Evolutionary conservation across 2,888 invertebrate species (phyloP).

Genomic region (Eugnorisma glareosa): DNA sequence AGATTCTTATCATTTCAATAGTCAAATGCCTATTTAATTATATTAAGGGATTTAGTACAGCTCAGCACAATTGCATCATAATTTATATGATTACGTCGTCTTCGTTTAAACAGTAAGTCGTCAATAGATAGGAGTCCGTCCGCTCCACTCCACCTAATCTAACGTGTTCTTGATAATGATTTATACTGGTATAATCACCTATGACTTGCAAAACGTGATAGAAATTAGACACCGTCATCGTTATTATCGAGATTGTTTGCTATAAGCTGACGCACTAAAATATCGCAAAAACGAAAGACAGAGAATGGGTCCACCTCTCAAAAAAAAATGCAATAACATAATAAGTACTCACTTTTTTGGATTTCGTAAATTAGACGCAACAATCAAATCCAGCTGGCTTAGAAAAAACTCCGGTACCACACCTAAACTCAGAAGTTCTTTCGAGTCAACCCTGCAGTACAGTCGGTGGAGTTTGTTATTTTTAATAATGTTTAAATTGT

Average conservation of each 20-base stretch:
- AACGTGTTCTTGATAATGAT: slow-evolving; percentile 33
- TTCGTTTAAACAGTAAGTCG: slow-evolving; percentile 4
- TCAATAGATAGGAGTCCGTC: not conserved
- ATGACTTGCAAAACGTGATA: slow-evolving; percentile 47
- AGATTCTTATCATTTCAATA: slow-evolving; percentile 40
- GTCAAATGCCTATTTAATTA: slow-evolving; percentile 17
- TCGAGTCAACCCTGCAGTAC: not conserved
- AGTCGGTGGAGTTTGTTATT: not conserved
- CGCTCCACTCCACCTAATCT: slow-evolving; percentile 27
- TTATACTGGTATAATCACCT: slow-evolving; percentile 17
- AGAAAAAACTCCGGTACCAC: not conserved
- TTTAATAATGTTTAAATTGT: slow-evolving; percentile 33
- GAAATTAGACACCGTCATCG: slow-evolving; percentile 22
- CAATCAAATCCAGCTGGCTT: not conserved
- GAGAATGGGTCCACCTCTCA: too few relatives aligned
- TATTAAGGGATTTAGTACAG: slow-evolving; percentile 14
- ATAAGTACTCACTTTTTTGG: slow-evolving; percentile 9
- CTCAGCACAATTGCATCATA: slow-evolving; percentile 26
- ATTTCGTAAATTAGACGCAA: not conserved
- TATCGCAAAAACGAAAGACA: slow-evolving; percentile 3
- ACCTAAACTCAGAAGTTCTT: slow-evolving; percentile 7
- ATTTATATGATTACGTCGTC: slow-evolving; percentile 12
- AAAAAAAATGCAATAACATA: slow-evolving; percentile 14
- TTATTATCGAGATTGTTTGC: slow-evolving; percentile 25
- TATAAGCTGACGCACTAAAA: slow-evolving; percentile 25